These are phyloP conservation scores for Anomalospiza imberbis DNA, from an alignment of 2,797 vertebrate species.

Conservation along the genomic window DNA sequence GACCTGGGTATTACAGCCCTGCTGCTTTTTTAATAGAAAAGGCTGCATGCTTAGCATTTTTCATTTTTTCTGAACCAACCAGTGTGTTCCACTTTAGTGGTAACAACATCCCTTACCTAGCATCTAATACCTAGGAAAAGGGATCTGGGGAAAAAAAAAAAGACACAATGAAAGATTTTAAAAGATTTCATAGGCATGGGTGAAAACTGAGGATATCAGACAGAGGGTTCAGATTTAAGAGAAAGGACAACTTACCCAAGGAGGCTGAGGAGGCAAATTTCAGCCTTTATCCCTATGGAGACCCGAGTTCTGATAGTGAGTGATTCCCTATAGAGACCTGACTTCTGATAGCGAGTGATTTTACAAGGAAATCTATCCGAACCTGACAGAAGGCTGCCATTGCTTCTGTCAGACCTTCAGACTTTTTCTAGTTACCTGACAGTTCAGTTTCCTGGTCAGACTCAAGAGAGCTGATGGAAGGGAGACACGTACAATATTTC, in stretches of 20 bases:
- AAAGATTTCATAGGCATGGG: not conserved
- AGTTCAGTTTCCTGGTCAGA: not conserved
- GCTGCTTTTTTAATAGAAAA: not conserved
- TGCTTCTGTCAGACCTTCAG: not conserved
- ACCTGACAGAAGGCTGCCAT: not conserved
- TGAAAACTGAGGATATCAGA: not conserved
- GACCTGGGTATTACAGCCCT: not conserved
- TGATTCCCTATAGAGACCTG: not conserved
- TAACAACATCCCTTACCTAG: not conserved
- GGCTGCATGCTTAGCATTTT: not conserved
- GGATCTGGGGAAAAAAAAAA: not conserved
- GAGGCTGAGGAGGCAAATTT: not conserved
- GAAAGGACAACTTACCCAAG: not conserved
- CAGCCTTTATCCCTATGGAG: not conserved
- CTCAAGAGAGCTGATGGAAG: not conserved
- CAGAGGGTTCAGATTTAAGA: not conserved
- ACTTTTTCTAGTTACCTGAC: not conserved
- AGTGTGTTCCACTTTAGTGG: not conserved
- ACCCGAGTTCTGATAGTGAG: not conserved
- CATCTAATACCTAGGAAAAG: not conserved
- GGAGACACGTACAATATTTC: not conserved
- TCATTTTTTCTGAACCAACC: not conserved
- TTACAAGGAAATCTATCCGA: not conserved
- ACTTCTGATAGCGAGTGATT: not conserved
- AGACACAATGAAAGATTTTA: not conserved